A percentile compares a stretch with the other conserved stretches of the same genome.
Evolutionary conservation across 2,797 vertebrate genomes (phyloP).

Genomic region (Artibeus jamaicensis): DNA sequence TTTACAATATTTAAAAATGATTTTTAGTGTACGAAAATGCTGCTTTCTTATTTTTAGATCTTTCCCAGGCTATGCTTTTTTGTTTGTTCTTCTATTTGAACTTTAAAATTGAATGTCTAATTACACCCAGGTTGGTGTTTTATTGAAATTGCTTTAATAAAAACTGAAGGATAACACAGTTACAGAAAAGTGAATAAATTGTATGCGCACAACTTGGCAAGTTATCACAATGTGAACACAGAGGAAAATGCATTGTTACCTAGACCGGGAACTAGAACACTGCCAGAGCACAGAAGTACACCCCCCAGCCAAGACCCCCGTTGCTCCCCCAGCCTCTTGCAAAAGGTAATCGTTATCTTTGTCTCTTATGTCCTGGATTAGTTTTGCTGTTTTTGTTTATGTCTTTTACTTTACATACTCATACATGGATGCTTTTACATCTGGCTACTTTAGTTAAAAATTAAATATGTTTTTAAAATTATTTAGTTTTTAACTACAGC

Average conservation of each 20-base stretch:
- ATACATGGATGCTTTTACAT: neutral
- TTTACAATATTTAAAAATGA: slow-evolving; percentile 1
- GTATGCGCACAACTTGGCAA: neutral
- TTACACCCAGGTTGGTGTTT: neutral
- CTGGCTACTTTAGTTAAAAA: neutral
- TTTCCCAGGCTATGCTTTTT: neutral
- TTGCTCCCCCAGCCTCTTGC: neutral
- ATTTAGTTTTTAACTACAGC: neutral
- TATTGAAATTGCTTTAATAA: neutral
- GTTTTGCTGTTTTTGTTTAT: neutral
- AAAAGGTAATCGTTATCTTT: neutral
- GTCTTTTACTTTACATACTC: neutral
- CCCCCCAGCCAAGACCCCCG: no score
- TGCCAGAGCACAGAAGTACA: neutral
- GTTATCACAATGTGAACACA: neutral
- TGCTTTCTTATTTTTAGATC: neutral
- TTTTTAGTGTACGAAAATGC: neutral
- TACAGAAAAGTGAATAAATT: neutral
- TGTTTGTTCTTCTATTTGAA: slow-evolving; percentile 6
- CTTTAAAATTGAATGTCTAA: slow-evolving; percentile 3
- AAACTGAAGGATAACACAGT: neutral
- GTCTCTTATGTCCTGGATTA: neutral
- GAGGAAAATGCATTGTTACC: neutral
- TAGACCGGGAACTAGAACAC: neutral
- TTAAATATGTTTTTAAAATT: neutral